phyloP scores from a whole-genome alignment of 2,113 vertebrate genomes.

The Dunckerocampus dactyliophorus region DNA sequence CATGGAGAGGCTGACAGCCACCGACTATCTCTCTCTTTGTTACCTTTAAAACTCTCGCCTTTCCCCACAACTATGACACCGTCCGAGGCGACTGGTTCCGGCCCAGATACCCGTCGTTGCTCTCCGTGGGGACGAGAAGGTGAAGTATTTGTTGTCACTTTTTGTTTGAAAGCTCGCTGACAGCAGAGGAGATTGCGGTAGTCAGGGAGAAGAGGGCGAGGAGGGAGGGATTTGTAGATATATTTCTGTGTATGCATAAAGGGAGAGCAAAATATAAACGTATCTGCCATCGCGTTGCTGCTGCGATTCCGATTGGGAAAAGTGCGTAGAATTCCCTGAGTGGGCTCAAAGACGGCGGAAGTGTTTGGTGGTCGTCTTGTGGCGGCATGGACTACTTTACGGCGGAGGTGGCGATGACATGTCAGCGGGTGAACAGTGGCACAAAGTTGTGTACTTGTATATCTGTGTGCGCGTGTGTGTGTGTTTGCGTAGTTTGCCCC shows the following conservation, averaged over 20 bases:
- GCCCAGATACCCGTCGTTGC: constrained; percentile 64
- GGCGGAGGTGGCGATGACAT: constrained; percentile 21
- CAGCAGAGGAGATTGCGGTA: constrained; percentile 12
- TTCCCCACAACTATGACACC: constrained; percentile 60
- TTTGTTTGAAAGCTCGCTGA: constrained; percentile 20
- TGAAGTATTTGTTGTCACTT: constrained; percentile 71
- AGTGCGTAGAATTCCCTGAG: constrained; percentile 40
- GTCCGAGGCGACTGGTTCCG: constrained; percentile 43
- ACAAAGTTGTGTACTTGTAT: constrained; percentile 75
- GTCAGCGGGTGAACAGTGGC: constrained; percentile 59
- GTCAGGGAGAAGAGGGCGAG: constrained; percentile 42
- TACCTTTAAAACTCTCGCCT: constrained; percentile 71
- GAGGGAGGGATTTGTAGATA: neutral
- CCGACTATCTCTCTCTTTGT: constrained; percentile 73
- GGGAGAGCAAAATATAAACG: constrained; percentile 42
- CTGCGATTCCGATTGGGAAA: constrained; percentile 39
- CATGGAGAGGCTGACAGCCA: constrained; percentile 73
- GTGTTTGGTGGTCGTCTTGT: constrained; percentile 12
- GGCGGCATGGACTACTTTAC: constrained; percentile 11
- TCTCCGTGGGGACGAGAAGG: constrained; percentile 57
- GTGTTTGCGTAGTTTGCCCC: constrained; percentile 69
- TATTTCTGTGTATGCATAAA: neutral
- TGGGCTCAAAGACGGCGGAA: constrained; percentile 15
- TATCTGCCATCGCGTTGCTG: constrained; percentile 55
- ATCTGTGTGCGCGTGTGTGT: constrained; percentile 21